Evolutionary conservation across 2,113 vertebrate genomes (phyloP).

Genomic region (Sinosuthora webbiana): DNA sequence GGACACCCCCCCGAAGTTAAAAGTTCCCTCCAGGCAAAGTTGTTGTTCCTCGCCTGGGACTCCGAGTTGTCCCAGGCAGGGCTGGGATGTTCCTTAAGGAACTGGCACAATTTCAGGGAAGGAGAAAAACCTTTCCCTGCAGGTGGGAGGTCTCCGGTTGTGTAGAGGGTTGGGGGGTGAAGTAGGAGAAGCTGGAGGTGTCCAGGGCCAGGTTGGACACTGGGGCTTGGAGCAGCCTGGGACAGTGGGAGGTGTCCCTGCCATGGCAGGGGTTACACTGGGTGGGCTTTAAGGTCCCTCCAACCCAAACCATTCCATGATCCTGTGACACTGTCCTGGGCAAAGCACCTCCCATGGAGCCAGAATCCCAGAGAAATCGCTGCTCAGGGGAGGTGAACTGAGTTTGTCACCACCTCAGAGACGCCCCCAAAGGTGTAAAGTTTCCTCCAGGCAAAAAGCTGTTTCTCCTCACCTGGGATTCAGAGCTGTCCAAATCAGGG

Average conservation of each 20-base stretch:
- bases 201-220: not conserved
- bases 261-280: not conserved
- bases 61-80: not conserved
- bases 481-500: not conserved
- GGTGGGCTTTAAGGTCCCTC: not conserved
- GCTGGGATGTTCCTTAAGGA: not conserved
- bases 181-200: not conserved
- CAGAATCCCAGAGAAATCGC: not conserved
- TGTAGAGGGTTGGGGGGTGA: not conserved
- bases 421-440: not conserved
- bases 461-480: not conserved
- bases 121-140: not conserved
- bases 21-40: not conserved
- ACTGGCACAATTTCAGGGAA: not conserved
- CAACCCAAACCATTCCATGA: not conserved
- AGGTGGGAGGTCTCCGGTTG: not conserved
- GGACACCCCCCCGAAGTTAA: not conserved
- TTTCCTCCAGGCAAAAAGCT: not conserved
- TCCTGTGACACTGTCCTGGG: not conserved
- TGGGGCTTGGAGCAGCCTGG: not conserved
- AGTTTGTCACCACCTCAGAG: not conserved
- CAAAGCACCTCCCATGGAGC: not conserved
- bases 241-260: not conserved
- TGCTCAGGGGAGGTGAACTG: not conserved
- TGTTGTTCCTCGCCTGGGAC: not conserved